Percentiles rank a stretch among this genome's conserved stretches.
phyloP scores from a whole-genome alignment of 2,797 vertebrate genomes.

The Buceros bicornis region DNA sequence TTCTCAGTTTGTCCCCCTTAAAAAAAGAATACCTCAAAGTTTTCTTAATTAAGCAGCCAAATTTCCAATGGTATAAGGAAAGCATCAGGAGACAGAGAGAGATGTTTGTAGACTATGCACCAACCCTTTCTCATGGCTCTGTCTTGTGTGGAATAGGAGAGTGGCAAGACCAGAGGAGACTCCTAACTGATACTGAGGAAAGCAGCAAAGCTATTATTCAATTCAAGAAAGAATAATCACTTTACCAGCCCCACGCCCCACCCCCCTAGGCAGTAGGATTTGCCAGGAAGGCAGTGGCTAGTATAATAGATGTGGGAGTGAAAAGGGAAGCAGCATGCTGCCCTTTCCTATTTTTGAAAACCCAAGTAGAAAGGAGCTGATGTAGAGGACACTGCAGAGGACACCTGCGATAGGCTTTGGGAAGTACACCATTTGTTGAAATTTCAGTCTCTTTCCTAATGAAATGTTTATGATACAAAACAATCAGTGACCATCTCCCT shows the following conservation, averaged over 20 bases:
- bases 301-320: neutral
- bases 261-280: neutral
- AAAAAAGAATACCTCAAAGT: neutral
- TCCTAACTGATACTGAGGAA: neutral
- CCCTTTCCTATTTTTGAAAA: neutral
- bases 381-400: neutral
- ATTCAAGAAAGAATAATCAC: neutral
- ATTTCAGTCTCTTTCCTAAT: neutral
- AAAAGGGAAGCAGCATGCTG: neutral
- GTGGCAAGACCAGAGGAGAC: no score
- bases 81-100: neutral
- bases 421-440: neutral
- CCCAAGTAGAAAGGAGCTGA: neutral
- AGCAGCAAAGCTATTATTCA: neutral
- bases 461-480: neutral
- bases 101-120: neutral
- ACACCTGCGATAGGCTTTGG: neutral
- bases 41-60: neutral
- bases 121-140: neutral
- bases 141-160: fast-evolving
- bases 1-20: neutral
- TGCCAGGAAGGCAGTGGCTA: fast-evolving
- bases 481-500: no score
- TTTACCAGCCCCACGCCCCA: neutral
- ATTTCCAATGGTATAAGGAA: neutral